Base-by-base conservation (phyloP, 2,888 invertebrate genomes). In the Andricus curvator region DNA sequence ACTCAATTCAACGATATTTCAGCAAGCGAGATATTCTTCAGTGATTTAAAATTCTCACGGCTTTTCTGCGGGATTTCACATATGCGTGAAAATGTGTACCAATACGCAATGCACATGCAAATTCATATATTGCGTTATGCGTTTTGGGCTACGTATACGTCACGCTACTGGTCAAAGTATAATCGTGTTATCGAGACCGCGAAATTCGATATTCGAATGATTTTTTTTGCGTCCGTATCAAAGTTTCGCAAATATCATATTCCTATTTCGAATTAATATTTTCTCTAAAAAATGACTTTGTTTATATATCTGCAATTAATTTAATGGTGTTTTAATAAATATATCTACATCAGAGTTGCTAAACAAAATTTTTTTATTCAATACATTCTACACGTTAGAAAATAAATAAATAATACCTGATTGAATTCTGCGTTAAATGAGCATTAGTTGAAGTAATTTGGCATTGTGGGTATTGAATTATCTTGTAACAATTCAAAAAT, bases 141-240 rank as follows among this genome's bases (percentile, higher is more conserved):
- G 15, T 48, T 44, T 68, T 15, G 25, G 2, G 41, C 8, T 41
- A 41, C 22, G 44, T 68, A 48, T 22, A 68, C 68, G 44, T 68
- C 44, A 68, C 68, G 68, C 44, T 68, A 11, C 9, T 68, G 44
- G 68, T 68, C 68, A 68, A 68, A 44, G 68, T 48, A 68, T 68
- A 48, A 68, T 44, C 68, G 44, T 44, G 68, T 68, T 68, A 68
- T 68, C 22, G 44, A 44, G n/a, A 68, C 25, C 44, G 15, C 68
- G 41, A 68, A 68, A 68, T 68, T 68, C 44, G 44, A 68, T 68
- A 68, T 44, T n/a, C 22, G 17, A 68, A 44, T 68, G 3, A n/a
- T 48, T 68, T 68, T 48, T 68, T 68, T n/a, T 68, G 11, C 44
- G 4, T 56, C 22, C 11, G 13, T 44, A 44, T 44, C 6, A 68